These are phyloP conservation scores for Lonchura striata DNA, from an alignment of 2,113 vertebrate genomes.

Conservation along the genomic window DNA sequence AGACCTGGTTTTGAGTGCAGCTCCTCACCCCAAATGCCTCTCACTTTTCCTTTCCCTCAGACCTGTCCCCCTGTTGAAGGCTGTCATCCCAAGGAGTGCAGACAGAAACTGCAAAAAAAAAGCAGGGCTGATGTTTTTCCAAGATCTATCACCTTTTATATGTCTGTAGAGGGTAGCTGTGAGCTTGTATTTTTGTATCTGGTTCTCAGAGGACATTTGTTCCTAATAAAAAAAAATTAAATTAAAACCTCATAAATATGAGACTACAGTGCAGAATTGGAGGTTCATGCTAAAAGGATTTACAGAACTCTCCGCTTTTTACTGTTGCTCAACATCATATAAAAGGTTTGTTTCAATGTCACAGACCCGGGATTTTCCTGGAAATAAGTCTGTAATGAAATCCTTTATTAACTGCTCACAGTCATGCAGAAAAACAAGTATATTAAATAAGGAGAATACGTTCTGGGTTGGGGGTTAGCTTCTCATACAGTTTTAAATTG, in stretches of 20 bases:
- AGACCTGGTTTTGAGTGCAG: neutral
- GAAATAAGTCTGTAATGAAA: neutral
- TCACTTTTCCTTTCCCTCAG: neutral
- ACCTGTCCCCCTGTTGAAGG: rapidly evolving
- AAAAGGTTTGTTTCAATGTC: neutral
- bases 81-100: neutral
- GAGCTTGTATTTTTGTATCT: neutral
- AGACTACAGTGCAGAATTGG: neutral
- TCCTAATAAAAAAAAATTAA: neutral
- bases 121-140: neutral
- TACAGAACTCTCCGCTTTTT: neutral
- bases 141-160: neutral
- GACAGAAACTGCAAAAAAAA: neutral
- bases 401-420: neutral
- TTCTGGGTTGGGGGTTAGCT: neutral
- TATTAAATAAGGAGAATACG: neutral
- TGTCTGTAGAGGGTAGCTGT: neutral
- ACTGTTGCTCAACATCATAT: neutral
- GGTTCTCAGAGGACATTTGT: neutral
- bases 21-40: neutral
- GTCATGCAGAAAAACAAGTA: neutral
- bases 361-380: neutral
- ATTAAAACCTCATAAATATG: neutral
- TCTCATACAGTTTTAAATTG: neutral
- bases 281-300: neutral